Conservation (phyloP, 1,140 invertebrate species). For the Drosophila ficusphila region DNA sequence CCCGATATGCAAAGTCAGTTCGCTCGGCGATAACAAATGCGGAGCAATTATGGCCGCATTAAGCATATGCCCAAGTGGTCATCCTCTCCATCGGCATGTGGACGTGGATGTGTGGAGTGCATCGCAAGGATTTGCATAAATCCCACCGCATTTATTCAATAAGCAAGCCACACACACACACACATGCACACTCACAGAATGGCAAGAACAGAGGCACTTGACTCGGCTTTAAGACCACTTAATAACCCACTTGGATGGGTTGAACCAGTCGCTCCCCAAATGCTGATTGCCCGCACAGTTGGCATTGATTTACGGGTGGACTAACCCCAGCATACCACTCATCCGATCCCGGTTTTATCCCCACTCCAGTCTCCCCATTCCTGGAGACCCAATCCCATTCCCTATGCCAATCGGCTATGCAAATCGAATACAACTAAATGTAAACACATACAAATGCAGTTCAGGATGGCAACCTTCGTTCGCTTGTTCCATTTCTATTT, state of each 20-base stretch:
- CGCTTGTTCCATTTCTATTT: conserved; percentile 16
- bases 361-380: neutral
- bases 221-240: conserved; percentile 78
- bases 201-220: conserved; percentile 33
- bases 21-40: conserved; percentile 64
- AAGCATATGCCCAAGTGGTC: conserved; percentile 52
- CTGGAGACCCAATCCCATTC: conserved; percentile 2
- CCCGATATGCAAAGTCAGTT: conserved; percentile 50
- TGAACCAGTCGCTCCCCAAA: conserved; percentile 15
- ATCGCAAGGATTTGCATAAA: conserved; percentile 67
- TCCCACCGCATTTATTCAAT: conserved; percentile 73
- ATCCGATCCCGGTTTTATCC: neutral
- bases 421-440: conserved; percentile 81
- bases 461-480: conserved; percentile 21
- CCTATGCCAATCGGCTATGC: conserved; percentile 57
- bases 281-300: conserved; percentile 60
- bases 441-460: conserved; percentile 78
- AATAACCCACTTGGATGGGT: conserved; percentile 68
- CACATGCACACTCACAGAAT: neutral
- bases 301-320: conserved; percentile 75
- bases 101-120: conserved; percentile 7
- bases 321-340: conserved; percentile 16
- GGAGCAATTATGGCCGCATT: conserved; percentile 72
- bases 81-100: conserved; percentile 17
- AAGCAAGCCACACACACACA: conserved; percentile 31